Evolutionary conservation across 2,888 invertebrate genomes (phyloP), one percentile per base, ranked within the genome.

Genomic region (Pristionchus mayeri): DNA sequence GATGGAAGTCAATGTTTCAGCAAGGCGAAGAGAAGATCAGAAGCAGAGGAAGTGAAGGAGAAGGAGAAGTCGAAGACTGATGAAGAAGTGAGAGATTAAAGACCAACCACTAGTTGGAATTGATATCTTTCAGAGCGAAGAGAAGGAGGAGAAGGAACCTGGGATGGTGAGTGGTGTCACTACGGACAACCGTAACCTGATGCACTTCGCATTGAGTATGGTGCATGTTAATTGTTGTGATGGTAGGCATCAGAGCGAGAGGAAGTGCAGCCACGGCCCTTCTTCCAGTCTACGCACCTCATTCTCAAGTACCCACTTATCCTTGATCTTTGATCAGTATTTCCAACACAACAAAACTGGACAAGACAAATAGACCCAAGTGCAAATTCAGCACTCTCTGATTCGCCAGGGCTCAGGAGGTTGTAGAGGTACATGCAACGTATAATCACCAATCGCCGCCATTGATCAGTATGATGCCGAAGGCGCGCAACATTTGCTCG

Each of bases 31-130:
- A 27, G 27, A 24, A 34, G 34, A 16, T 2, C 3, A 16, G 63
- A 34, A 21, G n/a, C n/a, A 18, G 71, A 16, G 40, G 21, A 54
- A 54, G 16, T n/a, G 54, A 18, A 54, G 54, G n/a, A 16, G 54
- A n/a, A 54, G 21, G 67, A 71, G 13, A 44, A 37, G 6, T 71
- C 71, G 24, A 71, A 71, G 71, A 71, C 71, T 6, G 71, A 71
- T 44, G 71, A 71, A 34, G 71, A 71, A 30, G 71, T 71, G 21
- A 40, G 24, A 71, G 71, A 71, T 71, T 40, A 71, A 71, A n/a
- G 71, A 63, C 34, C 54, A 54, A 13, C 21, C 44, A 6, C 6
- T 9, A 44, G 44, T 9, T 44, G 40, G n/a, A n/a, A n/a, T 27
- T 18, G 7, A 54, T 13, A 9, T 27, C 16, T 44, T 71, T 21